Percentiles rank a stretch among this genome's conserved stretches.
Conservation (phyloP, 1,140 invertebrate species). For the Sinonovacula constricta region DNA sequence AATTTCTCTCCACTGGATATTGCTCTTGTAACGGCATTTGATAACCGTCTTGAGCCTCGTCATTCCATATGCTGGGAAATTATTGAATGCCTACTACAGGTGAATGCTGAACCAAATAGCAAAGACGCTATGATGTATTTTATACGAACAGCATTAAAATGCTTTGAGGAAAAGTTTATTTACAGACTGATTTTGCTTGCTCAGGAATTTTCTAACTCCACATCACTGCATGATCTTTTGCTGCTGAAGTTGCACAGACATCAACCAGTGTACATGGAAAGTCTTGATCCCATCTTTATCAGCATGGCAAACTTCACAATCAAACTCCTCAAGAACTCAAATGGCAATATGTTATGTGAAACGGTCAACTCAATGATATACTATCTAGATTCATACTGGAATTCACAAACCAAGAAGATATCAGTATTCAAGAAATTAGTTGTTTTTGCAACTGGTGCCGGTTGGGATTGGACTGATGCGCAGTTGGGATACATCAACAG, state of each 20-base stretch:
- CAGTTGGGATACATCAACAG: constrained; percentile 50
- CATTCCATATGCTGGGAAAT: constrained; percentile 65
- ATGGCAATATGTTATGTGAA: constrained; percentile 32
- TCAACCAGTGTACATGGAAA: constrained; percentile 60
- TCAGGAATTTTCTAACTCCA: constrained; percentile 49
- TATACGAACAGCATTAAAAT: constrained; percentile 63
- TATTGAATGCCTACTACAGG: constrained; percentile 56
- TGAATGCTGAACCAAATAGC: constrained; percentile 58
- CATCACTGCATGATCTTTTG: constrained; percentile 55
- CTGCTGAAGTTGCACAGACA: constrained; percentile 63
- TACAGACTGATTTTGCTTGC: constrained; percentile 52
- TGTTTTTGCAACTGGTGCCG: constrained; percentile 57
- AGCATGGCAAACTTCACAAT: constrained; percentile 57
- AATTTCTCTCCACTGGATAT: constrained; percentile 63
- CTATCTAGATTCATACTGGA: constrained; percentile 66
- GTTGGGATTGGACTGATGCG: constrained; percentile 57
- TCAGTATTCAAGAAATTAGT: constrained; percentile 53
- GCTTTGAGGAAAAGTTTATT: constrained; percentile 58
- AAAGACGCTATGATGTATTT: constrained; percentile 68
- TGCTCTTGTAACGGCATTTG: constrained; percentile 61
- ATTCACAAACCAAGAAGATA: constrained; percentile 39
- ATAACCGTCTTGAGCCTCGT: constrained; percentile 59
- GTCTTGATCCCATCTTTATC: constrained; percentile 54
- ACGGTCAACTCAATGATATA: constrained; percentile 59
- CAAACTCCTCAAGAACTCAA: constrained; percentile 58